Percentiles rank a stretch among this genome's conserved stretches.
Conservation (phyloP, 2,113 vertebrate genomes). For the Paradisaea rubra region DNA sequence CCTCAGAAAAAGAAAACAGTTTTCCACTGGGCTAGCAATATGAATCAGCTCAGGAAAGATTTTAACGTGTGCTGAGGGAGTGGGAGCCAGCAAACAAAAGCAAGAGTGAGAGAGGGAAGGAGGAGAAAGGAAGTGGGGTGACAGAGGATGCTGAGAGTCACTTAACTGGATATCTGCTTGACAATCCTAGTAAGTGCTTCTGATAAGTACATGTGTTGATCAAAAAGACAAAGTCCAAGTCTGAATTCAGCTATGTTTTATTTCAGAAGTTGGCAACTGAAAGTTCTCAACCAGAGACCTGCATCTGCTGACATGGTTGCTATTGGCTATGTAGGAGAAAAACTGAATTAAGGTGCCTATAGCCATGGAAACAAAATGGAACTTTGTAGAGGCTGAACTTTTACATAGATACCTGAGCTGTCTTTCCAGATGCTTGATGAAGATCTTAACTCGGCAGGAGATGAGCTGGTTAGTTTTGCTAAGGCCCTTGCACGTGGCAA, state of each 20-base stretch:
- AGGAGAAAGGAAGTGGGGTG: not conserved
- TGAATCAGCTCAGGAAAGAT: not conserved
- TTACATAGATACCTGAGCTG: not conserved
- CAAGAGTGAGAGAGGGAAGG: not conserved
- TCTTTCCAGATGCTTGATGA: not conserved
- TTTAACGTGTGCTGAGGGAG: not conserved
- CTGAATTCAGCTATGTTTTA: not conserved
- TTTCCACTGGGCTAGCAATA: not conserved
- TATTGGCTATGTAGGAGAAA: not conserved
- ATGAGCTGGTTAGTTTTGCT: not conserved
- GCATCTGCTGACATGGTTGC: not conserved
- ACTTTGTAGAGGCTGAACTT: not conserved
- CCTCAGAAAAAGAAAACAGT: not conserved
- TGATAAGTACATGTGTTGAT: not conserved
- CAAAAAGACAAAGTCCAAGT: not conserved
- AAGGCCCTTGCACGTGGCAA: not conserved
- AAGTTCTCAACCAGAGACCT: not conserved
- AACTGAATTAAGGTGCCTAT: not conserved
- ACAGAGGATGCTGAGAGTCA: not conserved
- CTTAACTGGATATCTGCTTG: not conserved
- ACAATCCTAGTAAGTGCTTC: not conserved
- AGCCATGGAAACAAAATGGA: not conserved
- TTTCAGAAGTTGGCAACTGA: not conserved
- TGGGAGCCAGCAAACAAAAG: not conserved
- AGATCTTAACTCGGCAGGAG: not conserved